These are phyloP conservation scores for Gallirallus australis DNA, from an alignment of 2,797 vertebrate species.

Conservation along the genomic window DNA sequence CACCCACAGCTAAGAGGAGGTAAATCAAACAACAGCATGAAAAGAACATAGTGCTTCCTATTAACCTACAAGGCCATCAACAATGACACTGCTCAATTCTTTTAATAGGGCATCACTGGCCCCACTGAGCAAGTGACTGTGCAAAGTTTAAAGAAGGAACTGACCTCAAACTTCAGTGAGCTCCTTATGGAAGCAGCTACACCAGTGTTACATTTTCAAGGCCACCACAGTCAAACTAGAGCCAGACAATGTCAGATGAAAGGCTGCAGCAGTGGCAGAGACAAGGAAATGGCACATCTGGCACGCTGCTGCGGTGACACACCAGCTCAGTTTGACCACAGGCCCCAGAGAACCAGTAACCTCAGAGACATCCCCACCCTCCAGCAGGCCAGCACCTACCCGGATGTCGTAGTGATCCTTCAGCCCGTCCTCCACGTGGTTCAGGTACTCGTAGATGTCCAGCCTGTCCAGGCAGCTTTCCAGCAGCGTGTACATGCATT, in stretches of 20 bases:
- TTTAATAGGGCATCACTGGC: background rate
- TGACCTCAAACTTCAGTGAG: background rate
- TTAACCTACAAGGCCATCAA: background rate
- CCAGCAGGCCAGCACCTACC: conserved; percentile 65
- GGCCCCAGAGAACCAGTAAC: background rate
- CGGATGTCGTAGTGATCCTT: conserved; percentile 93
- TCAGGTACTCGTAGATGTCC: conserved; percentile 91
- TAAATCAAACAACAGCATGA: too few species aligned
- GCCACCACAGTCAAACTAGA: background rate
- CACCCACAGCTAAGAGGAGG: background rate
- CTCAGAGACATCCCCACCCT: background rate
- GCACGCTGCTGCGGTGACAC: background rate
- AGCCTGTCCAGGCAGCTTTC: conserved; percentile 92
- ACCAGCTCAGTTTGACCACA: background rate
- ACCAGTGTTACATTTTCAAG: background rate
- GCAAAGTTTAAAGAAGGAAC: background rate
- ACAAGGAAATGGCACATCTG: rapidly evolving
- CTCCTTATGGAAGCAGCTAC: background rate
- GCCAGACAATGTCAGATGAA: background rate
- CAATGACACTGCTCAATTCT: background rate
- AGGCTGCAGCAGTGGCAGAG: background rate
- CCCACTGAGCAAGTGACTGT: background rate
- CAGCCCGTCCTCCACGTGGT: conserved; percentile 93
- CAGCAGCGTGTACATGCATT: conserved; percentile 95
- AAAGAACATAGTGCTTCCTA: background rate